Base-by-base conservation (phyloP, 2,113 vertebrate genomes). In the Pseudorectes ferrugineus region DNA sequence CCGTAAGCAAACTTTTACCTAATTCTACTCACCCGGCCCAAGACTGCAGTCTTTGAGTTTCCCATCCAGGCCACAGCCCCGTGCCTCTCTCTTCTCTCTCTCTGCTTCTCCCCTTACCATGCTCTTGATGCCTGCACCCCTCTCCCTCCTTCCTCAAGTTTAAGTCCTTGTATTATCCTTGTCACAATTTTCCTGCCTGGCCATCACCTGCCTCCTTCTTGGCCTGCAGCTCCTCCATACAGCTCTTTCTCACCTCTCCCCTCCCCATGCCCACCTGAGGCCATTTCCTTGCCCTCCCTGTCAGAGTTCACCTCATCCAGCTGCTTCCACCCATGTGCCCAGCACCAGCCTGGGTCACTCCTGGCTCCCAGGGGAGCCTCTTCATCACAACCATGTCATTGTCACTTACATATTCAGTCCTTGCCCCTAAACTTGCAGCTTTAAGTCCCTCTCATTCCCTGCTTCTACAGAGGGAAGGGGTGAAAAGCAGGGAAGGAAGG, bases 101-200 rank as follows among this genome's bases (percentile, higher is more conserved):
- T n/a, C 28, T 43, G 24, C 65, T 51, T 31, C 72, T 62, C 12
- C 46, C 35, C 8, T 63, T 7, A 16, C 23, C 3, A 0, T 3
- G 17, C 29, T 49, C 67, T 25, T 20, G 35, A 75, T 18, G 33
- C 65, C 46, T 45, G 7, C 40, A 38, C 62, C 48, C 59, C 19
- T 1, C 12, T 46, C 18, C 35, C 19, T 71, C 15, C 22, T 14
- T 10, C 31, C 61, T 74, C 40, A 14, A 21, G 26, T 4, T 35
- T 2, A 25, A 45, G 16, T 38, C 49, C n/a, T 57, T 5, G 1
- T 4, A 25, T 4, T 0, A 0, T 14, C 36, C 48, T 13, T 10
- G 11, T 19, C 48, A 38, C 42, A 62, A 20, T 18, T 66, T 2
- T 29, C 67, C 70, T 54, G 70, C 21, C 48, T 4, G 1, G 45